phyloP scores from a whole-genome alignment of 2,113 vertebrate genomes.

The Mola mola region DNA sequence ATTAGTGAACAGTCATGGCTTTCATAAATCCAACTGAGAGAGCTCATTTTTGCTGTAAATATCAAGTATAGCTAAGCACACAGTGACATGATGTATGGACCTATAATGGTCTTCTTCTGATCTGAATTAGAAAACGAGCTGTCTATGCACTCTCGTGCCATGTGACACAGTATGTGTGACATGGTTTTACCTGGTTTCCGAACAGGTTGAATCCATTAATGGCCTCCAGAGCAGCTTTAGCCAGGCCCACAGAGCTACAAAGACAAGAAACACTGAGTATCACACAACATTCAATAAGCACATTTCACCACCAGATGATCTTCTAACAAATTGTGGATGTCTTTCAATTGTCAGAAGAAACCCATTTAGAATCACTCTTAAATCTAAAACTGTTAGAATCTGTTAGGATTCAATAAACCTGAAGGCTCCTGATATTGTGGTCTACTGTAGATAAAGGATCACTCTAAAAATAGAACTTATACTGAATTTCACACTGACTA shows the following conservation, averaged over 20 bases:
- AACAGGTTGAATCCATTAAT: constrained; percentile 99
- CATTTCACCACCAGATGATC: background rate
- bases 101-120: constrained; percentile 6
- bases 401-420: constrained; percentile 36
- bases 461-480: constrained; percentile 26
- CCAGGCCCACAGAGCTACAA: constrained; percentile 93
- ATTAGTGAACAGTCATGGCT: constrained; percentile 13
- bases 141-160: background rate
- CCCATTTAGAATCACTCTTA: background rate
- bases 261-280: constrained; percentile 35
- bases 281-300: background rate
- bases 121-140: constrained; percentile 11
- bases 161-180: no score
- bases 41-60: background rate
- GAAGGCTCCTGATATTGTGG: constrained; percentile 26
- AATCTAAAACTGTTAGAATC: constrained; percentile 21
- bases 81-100: constrained; percentile 15
- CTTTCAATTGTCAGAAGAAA: constrained; percentile 19
- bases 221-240: constrained; percentile 97
- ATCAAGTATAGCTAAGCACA: background rate
- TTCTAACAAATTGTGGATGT: background rate
- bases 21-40: constrained; percentile 1
- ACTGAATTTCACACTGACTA: constrained; percentile 60
- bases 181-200: constrained; percentile 91
- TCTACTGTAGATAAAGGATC: constrained; percentile 50